These are phyloP conservation scores for Patella ulyssiponensis DNA, from an alignment of 2,888 invertebrate genomes.

Conservation along the genomic window DNA sequence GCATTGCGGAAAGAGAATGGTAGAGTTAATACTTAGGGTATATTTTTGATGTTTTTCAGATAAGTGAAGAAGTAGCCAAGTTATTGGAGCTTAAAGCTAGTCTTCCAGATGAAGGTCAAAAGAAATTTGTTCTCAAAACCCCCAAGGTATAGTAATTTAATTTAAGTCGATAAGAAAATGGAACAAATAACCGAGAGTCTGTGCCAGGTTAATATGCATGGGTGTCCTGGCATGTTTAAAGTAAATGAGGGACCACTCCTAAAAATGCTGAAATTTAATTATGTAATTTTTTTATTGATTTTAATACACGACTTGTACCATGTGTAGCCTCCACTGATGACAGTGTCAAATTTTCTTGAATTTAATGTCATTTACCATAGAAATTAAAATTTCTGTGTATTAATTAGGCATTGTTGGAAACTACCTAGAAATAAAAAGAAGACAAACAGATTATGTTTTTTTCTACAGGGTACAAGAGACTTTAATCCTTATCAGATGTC, in stretches of 20 bases:
- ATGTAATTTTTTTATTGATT: too few relatives aligned
- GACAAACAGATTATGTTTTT: constrained; percentile 8
- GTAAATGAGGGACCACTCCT: too few relatives aligned
- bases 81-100: constrained; percentile 86
- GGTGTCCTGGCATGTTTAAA: neutral
- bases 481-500: constrained; percentile 96
- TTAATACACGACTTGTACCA: too few relatives aligned
- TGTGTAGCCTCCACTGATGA: too few relatives aligned
- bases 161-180: neutral
- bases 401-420: too few relatives aligned
- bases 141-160: constrained; percentile 77
- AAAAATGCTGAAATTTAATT: too few relatives aligned
- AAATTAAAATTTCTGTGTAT: too few relatives aligned
- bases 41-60: constrained; percentile 75
- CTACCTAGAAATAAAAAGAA: too few relatives aligned
- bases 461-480: constrained; percentile 85
- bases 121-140: constrained; percentile 84
- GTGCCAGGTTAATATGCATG: neutral
- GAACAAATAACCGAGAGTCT: neutral
- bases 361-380: too few relatives aligned
- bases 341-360: too few relatives aligned
- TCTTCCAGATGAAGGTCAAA: constrained; percentile 74
- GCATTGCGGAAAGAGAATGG: too few relatives aligned
- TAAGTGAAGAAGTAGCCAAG: constrained; percentile 87
- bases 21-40: neutral